Evolutionary conservation across 2,888 invertebrate species (phyloP).

Genomic region (Fissipunctia ypsillon): DNA sequence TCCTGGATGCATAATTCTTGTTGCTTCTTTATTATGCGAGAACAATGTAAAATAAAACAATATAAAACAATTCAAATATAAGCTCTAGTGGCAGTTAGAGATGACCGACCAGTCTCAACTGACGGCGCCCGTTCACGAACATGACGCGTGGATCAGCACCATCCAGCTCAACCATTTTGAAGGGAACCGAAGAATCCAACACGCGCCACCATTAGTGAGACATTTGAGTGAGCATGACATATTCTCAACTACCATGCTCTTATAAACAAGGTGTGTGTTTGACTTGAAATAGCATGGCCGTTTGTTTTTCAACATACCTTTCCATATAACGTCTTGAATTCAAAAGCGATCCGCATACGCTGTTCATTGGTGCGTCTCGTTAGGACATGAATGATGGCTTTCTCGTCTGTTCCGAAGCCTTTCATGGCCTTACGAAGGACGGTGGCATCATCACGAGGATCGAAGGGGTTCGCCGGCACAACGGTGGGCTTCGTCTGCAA

Average conservation of each 20-base stretch:
- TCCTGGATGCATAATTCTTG: not conserved
- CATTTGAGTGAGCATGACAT: not conserved
- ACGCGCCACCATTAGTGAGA: not conserved
- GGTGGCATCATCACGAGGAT: conserved; percentile 95
- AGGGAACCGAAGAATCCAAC: not conserved
- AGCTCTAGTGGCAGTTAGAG: too few relatives aligned
- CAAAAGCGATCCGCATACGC: conserved; percentile 94
- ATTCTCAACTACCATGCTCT: not conserved
- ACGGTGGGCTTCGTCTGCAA: conserved; percentile 94
- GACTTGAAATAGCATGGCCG: too few relatives aligned
- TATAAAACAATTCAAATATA: not conserved
- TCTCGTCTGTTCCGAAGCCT: conserved; percentile 97
- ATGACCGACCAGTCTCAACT: too few relatives aligned
- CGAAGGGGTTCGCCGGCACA: conserved; percentile 93
- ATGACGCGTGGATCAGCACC: too few relatives aligned
- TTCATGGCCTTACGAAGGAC: conserved; percentile 97
- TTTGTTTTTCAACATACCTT: conserved; percentile 92
- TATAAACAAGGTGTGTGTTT: too few relatives aligned
- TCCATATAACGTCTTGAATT: conserved; percentile 96
- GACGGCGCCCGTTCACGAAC: too few relatives aligned
- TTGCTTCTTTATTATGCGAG: not conserved
- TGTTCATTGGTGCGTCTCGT: conserved; percentile 96
- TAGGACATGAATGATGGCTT: conserved; percentile 95
- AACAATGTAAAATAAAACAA: not conserved
- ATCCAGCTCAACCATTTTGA: too few relatives aligned